Evolutionary conservation across 2,888 invertebrate genomes (phyloP).

Genomic region (Drosophila neotestacea): DNA sequence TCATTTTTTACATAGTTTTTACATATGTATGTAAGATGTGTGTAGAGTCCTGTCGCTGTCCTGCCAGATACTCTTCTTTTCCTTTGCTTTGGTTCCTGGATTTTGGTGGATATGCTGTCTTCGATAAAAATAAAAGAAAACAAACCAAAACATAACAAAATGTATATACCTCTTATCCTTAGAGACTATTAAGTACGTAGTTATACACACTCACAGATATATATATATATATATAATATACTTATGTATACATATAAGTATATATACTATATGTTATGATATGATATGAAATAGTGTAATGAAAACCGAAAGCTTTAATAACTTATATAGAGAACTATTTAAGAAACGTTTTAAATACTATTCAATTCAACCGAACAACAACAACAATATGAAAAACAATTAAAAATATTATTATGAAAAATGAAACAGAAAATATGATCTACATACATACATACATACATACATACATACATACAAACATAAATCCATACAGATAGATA

Average conservation of each 20-base stretch:
- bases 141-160: conserved; percentile 40
- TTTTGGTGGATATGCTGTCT: conserved; percentile 34
- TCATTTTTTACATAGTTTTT: conserved; percentile 10
- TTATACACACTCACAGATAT: conserved; percentile 46
- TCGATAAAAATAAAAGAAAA: conserved; percentile 1
- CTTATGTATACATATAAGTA: conserved; percentile 28
- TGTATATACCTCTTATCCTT: conserved; percentile 82
- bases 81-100: conserved; percentile 24
- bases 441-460: conserved; percentile 19
- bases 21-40: conserved; percentile 4
- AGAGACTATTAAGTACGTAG: conserved; percentile 61
- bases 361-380: conserved; percentile 51
- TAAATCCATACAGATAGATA: neutral
- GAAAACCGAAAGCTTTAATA: conserved; percentile 84
- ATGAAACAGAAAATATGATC: conserved; percentile 4
- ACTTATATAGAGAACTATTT: conserved; percentile 76
- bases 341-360: conserved; percentile 75
- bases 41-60: conserved; percentile 12
- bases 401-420: conserved; percentile 4
- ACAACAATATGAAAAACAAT: conserved; percentile 15
- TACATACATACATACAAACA: conserved; percentile 16
- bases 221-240: conserved; percentile 33
- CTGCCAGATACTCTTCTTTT: conserved; percentile 8
- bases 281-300: conserved; percentile 80
- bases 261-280: conserved; percentile 55